A percentile compares a stretch with the other conserved stretches of the same genome.
phyloP scores from a whole-genome alignment of 2,797 vertebrate species.

The Peromyscus eremicus region DNA sequence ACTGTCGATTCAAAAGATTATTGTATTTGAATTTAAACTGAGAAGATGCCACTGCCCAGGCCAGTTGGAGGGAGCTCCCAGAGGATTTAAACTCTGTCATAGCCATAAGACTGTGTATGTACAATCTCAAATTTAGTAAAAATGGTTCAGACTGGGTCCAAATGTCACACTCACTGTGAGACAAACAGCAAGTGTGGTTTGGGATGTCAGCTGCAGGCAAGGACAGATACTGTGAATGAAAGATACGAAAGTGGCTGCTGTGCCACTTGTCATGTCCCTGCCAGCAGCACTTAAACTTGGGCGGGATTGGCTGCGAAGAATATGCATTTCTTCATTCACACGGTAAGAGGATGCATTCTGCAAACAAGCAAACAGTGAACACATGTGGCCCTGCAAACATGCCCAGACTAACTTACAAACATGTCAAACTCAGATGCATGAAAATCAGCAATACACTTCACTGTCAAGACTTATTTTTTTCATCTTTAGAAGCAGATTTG shows the following conservation, averaged over 20 bases:
- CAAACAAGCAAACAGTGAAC: accelerated
- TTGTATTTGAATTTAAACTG: neutral
- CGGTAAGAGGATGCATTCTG: accelerated
- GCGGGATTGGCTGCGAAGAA: neutral
- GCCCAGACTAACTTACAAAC: neutral
- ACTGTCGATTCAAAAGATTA: neutral
- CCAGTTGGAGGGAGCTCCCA: neutral
- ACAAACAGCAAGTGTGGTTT: neutral
- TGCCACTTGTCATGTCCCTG: accelerated
- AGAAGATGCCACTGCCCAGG: neutral
- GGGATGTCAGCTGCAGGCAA: neutral
- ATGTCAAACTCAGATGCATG: neutral
- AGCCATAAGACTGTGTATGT: neutral
- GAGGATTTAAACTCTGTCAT: neutral
- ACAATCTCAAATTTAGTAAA: constrained; percentile 39
- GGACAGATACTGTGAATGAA: neutral
- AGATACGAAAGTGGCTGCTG: neutral
- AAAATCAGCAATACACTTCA: neutral
- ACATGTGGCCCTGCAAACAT: neutral
- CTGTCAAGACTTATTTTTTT: neutral
- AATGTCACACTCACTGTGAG: neutral
- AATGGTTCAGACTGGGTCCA: neutral
- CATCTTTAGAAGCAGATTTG: neutral
- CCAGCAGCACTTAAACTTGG: neutral
- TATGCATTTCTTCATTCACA: neutral